Percentiles rank a stretch among this genome's conserved stretches.
Conservation (phyloP, 2,113 vertebrate genomes). For the Lipotes vexillifer region DNA sequence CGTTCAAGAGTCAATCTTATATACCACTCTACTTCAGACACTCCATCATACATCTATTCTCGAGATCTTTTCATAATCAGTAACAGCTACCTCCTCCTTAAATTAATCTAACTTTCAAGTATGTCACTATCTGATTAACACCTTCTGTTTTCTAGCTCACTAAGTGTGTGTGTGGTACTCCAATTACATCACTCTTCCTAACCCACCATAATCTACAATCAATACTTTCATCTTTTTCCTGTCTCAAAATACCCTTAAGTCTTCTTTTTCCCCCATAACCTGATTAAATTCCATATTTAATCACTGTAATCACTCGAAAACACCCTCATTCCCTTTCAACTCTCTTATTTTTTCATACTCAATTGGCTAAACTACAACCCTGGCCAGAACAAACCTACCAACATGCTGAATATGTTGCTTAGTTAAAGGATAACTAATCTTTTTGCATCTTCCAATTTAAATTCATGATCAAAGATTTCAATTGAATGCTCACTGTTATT, state of each 20-base stretch:
- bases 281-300: neutral
- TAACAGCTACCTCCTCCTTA: neutral
- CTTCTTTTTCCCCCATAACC: neutral
- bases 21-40: neutral
- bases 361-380: neutral
- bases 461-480: neutral
- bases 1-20: neutral
- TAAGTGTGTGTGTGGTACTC: neutral
- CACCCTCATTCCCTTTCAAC: neutral
- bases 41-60: neutral
- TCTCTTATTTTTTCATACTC: neutral
- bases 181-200: neutral
- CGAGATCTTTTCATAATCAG: neutral
- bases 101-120: neutral
- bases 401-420: neutral
- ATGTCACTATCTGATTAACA: neutral
- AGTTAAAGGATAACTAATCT: neutral
- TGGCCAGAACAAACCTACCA: neutral
- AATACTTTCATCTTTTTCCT: neutral
- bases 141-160: neutral
- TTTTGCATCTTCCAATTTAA: neutral
- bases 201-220: neutral
- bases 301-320: neutral
- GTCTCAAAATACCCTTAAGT: neutral
- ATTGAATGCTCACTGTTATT: neutral